phyloP scores from a whole-genome alignment of 2,113 vertebrate genomes.

The Entelurus aequoreus region DNA sequence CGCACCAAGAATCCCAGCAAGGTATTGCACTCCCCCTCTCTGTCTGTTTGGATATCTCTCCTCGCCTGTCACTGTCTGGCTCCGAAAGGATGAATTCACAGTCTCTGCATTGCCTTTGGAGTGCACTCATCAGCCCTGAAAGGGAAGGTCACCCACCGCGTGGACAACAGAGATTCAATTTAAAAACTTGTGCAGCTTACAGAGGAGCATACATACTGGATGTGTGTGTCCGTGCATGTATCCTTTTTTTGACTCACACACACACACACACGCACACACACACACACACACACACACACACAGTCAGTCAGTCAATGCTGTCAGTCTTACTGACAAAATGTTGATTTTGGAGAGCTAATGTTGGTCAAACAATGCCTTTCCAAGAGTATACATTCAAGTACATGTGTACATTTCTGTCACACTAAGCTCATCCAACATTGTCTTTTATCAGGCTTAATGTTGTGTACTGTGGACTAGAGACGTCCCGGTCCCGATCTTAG shows the following conservation, averaged over 20 bases:
- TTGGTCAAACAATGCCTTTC: neutral
- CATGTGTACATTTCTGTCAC: too few relatives aligned
- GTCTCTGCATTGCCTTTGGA: constrained; percentile 48
- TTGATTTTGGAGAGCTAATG: neutral
- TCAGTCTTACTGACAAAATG: neutral
- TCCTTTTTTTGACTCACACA: constrained; percentile 7
- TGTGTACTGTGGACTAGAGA: too few relatives aligned
- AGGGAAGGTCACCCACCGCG: constrained; percentile 59
- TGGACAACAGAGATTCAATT: constrained; percentile 52
- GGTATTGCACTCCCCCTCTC: constrained; percentile 1
- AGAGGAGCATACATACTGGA: constrained; percentile 20
- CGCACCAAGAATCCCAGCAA: neutral
- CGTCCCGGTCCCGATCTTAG: too few relatives aligned
- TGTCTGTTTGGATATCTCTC: constrained; percentile 18
- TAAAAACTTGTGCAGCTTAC: constrained; percentile 47
- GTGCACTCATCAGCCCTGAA: constrained; percentile 35
- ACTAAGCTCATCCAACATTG: too few relatives aligned
- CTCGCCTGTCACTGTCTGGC: constrained; percentile 29
- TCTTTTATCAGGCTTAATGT: too few relatives aligned
- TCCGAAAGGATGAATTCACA: constrained; percentile 49
- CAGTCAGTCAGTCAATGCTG: neutral
- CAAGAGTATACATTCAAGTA: too few relatives aligned
- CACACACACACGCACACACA: neutral
- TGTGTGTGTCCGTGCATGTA: constrained; percentile 23
- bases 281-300: neutral